phyloP scores from a whole-genome alignment of 2,888 invertebrate species.

The Pyrocoelia pectoralis region DNA sequence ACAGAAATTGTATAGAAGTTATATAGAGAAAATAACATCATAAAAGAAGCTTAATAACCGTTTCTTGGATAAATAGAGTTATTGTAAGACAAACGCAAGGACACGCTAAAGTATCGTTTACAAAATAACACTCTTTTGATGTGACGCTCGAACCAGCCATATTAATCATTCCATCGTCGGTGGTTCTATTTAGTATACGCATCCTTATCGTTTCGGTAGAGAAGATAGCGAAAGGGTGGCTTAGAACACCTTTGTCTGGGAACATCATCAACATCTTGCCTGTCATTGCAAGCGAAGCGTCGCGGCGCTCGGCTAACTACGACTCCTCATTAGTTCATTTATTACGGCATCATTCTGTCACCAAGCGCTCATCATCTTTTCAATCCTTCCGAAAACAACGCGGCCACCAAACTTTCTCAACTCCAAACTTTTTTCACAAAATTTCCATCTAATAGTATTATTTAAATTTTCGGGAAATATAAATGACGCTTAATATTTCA shows the following conservation, averaged over 20 bases:
- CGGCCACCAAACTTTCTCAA: too few species aligned
- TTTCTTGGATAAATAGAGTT: conserved; percentile 21
- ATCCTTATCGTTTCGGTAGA: conserved; percentile 47
- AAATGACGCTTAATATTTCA: conserved; percentile 1
- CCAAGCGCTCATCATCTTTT: conserved; percentile 23
- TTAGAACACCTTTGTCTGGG: conserved; percentile 47
- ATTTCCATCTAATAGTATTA: background rate
- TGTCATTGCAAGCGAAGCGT: conserved; percentile 44
- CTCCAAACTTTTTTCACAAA: too few species aligned
- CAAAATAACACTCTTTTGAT: conserved; percentile 31
- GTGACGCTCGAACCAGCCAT: conserved; percentile 48
- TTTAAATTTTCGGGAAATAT: background rate
- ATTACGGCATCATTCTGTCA: conserved; percentile 45
- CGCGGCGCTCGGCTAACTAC: conserved; percentile 41
- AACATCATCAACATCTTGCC: conserved; percentile 42
- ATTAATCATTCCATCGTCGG: conserved; percentile 53
- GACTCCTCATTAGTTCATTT: conserved; percentile 48
- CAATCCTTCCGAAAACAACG: background rate
- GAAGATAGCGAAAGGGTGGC: conserved; percentile 17
- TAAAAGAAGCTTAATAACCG: conserved; percentile 7
- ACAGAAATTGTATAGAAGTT: background rate
- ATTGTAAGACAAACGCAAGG: conserved; percentile 16
- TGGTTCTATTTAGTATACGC: conserved; percentile 53
- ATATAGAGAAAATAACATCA: background rate
- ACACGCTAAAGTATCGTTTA: conserved; percentile 17